phyloP scores from a whole-genome alignment of 2,113 vertebrate genomes.

The Azemiops feae region DNA sequence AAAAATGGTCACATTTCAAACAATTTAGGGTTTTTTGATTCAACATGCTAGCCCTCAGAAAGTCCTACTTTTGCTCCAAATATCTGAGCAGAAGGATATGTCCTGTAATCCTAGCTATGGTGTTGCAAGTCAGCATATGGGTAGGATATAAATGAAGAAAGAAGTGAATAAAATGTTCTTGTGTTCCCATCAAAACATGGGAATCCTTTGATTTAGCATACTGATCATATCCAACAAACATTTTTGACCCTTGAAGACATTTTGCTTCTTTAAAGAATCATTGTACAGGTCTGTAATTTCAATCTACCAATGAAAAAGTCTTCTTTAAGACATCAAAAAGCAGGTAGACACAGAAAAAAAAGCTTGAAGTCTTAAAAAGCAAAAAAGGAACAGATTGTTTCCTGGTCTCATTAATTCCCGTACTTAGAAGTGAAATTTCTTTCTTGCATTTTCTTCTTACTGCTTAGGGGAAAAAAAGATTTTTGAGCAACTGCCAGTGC shows the following conservation, averaged over 20 bases:
- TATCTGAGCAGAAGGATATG: neutral
- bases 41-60: neutral
- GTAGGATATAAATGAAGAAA: slow-evolving; percentile 4
- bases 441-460: slow-evolving; percentile 11
- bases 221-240: neutral
- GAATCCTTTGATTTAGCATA: neutral
- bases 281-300: neutral
- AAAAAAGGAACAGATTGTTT: neutral
- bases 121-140: neutral
- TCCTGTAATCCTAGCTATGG: neutral
- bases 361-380: neutral
- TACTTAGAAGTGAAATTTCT: neutral
- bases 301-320: neutral
- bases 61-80: neutral
- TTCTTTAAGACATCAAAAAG: neutral
- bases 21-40: neutral
- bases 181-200: neutral
- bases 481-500: neutral
- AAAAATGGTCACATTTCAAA: neutral
- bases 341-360: neutral
- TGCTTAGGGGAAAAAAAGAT: neutral
- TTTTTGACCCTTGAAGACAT: neutral
- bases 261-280: neutral
- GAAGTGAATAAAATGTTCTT: neutral
- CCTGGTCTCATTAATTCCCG: neutral